These are phyloP conservation scores for Phenganax subtilis DNA, from an alignment of 92 coral and sea anemone species.

Conservation along the genomic window DNA sequence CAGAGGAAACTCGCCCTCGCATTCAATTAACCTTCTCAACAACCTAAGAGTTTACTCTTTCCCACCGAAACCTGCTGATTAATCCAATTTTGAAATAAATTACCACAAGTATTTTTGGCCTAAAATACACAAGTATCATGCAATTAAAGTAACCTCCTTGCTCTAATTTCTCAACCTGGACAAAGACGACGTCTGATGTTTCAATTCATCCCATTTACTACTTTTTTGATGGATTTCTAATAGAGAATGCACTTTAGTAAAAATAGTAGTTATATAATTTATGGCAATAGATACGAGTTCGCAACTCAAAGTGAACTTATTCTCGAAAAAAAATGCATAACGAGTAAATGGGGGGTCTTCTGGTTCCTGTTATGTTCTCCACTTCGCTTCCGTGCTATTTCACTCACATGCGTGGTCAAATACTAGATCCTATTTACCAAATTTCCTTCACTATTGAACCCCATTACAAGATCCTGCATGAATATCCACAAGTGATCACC, in stretches of 20 bases:
- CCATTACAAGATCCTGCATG: slow-evolving; percentile 7
- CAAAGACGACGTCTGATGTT: too few species aligned
- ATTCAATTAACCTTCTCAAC: neutral
- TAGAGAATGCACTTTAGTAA: too few species aligned
- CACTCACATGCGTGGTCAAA: slow-evolving; percentile 18
- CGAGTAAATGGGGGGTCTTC: slow-evolving; percentile 19
- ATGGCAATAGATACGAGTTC: neutral
- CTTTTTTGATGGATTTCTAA: too few species aligned
- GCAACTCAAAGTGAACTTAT: neutral
- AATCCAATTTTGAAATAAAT: slow-evolving; percentile 4
- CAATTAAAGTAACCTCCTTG: neutral
- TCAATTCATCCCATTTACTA: too few species aligned
- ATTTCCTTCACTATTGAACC: slow-evolving; percentile 14
- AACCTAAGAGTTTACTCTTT: neutral
- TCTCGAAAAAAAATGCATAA: neutral
- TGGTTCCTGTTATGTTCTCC: slow-evolving; percentile 32
- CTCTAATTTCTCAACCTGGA: too few species aligned
- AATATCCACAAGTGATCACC: neutral
- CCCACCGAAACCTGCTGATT: neutral
- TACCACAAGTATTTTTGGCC: neutral
- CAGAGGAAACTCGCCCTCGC: slow-evolving; percentile 6
- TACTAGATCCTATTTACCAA: slow-evolving; percentile 30
- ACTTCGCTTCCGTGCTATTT: slow-evolving; percentile 34
- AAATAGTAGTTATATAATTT: too few species aligned
- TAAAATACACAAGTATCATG: neutral